These are phyloP conservation scores for Drosophila saltans DNA, from an alignment of 1,140 invertebrate genomes.

Conservation along the genomic window DNA sequence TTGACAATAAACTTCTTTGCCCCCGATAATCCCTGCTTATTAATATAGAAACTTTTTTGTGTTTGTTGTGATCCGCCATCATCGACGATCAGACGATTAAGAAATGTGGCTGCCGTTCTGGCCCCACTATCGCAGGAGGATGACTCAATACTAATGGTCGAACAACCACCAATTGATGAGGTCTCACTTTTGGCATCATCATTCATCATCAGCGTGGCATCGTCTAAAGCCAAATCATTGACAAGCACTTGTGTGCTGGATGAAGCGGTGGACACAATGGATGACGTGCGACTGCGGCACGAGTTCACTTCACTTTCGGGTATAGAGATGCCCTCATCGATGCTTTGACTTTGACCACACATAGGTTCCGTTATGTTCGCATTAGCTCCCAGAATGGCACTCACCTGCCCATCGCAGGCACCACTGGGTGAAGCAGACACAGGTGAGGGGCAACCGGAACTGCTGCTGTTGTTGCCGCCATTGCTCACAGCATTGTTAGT, in stretches of 20 bases:
- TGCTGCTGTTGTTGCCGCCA: slow-evolving; percentile 59
- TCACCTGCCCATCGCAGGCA: slow-evolving; percentile 36
- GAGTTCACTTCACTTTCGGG: slow-evolving; percentile 57
- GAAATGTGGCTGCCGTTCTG: slow-evolving; percentile 63
- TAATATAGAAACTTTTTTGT: slow-evolving; percentile 73
- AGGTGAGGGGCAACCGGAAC: slow-evolving; percentile 75
- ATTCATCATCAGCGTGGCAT: slow-evolving; percentile 67
- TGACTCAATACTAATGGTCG: slow-evolving; percentile 72
- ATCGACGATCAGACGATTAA: slow-evolving; percentile 66
- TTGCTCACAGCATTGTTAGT: slow-evolving; percentile 63
- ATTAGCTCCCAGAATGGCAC: neutral
- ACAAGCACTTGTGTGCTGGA: slow-evolving; percentile 66
- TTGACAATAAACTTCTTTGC: slow-evolving; percentile 73
- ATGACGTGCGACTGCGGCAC: slow-evolving; percentile 71
- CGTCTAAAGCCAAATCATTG: slow-evolving; percentile 62
- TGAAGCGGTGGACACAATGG: slow-evolving; percentile 63
- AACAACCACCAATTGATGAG: slow-evolving; percentile 72
- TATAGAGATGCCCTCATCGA: slow-evolving; percentile 76
- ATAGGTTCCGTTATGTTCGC: slow-evolving; percentile 46
- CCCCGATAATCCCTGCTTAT: slow-evolving; percentile 68
- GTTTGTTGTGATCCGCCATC: slow-evolving; percentile 54
- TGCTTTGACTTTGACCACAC: slow-evolving; percentile 65
- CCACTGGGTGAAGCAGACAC: slow-evolving; percentile 65
- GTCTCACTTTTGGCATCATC: slow-evolving; percentile 79
- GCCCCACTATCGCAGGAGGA: slow-evolving; percentile 73